Evolutionary conservation across 2,888 invertebrate species (phyloP), one percentile per base, ranked within the genome.

Genomic region (Athalia circularis): DNA sequence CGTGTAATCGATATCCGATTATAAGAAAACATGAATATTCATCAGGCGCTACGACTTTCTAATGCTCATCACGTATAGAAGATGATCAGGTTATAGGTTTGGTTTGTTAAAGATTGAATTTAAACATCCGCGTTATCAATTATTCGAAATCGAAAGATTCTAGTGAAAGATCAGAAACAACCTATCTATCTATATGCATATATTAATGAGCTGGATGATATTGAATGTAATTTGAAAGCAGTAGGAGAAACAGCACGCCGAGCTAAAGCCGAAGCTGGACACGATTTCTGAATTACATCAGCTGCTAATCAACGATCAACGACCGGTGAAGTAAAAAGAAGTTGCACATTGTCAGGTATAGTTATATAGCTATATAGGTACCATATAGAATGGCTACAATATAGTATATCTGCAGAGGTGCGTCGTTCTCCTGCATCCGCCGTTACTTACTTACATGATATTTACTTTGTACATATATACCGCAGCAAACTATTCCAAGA

Each of bases 251-350:
- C 29, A 29, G 29, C 29, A 29, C 29, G 29, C 29, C 29, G 29
- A 29, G 29, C 29, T 29, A 2, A 29, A 29, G 29, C 29, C 29
- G 29, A 29, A 29, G 29, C 29, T 29, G 75, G 47, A 75, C 75
- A 75, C 62, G 75, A 75, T 75, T 75, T 75, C 75, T 75, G 75
- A 75, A 75, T 75, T 75, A 75, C 75, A 75, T 75, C 75, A 75
- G 75, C 77, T 80, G 81, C 84, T 85, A 85, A 85, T 85, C 85
- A 85, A 85, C 85, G 84, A 84, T 85, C 85, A 83, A 61, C 77
- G 52, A 77, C 52, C 67, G 61, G 47, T 50, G 77, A 68, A 77
- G 75, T 82, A 84, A 85, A 84, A 84, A 84, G 80, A 64, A 81
- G 76, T 72, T 72, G 76, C 80, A 80, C 84, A 84, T 85, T 84